Percentiles rank a stretch among this genome's conserved stretches.
Evolutionary conservation across 2,797 vertebrate genomes (phyloP).

Genomic region (Chaenodraco wilsoni): DNA sequence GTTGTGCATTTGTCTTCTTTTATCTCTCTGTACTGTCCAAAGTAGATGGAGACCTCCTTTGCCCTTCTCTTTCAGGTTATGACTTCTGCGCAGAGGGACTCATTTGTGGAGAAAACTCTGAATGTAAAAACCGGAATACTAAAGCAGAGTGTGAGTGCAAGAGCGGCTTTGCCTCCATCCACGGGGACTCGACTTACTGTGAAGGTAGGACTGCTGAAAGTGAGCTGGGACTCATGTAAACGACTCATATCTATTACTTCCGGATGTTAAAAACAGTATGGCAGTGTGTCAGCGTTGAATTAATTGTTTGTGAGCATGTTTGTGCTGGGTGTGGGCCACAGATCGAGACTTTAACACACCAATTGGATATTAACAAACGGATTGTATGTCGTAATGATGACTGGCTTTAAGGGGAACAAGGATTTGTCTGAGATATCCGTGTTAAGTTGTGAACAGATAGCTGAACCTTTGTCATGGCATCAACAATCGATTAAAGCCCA

Average conservation of each 20-base stretch:
- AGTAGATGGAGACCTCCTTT: constrained; percentile 47
- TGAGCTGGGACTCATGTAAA: constrained; percentile 3
- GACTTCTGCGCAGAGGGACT: constrained; percentile 95
- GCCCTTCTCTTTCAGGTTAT: constrained; percentile 85
- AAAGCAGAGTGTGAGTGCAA: constrained; percentile 94
- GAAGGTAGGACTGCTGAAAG: constrained; percentile 87
- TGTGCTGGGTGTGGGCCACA: background rate
- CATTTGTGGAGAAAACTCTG: constrained; percentile 93
- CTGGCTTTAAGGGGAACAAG: background rate
- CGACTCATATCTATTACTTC: constrained; percentile 6
- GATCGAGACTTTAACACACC: constrained; percentile 12
- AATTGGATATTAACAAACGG: constrained; percentile 3
- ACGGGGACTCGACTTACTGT: constrained; percentile 91
- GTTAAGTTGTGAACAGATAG: background rate
- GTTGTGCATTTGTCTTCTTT: constrained; percentile 29
- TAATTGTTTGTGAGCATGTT: background rate
- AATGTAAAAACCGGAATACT: constrained; percentile 93
- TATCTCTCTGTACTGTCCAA: constrained; percentile 16
- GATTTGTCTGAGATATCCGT: background rate
- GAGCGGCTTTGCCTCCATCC: constrained; percentile 89
- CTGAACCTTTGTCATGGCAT: background rate
- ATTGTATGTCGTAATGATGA: constrained; percentile 10
- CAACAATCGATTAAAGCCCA: background rate
- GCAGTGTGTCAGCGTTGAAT: constrained; percentile 6
- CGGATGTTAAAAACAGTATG: constrained; percentile 10